A percentile compares a stretch with the other conserved stretches of the same genome.
Conservation (phyloP, 2,797 vertebrate species). For the Anabas testudineus region DNA sequence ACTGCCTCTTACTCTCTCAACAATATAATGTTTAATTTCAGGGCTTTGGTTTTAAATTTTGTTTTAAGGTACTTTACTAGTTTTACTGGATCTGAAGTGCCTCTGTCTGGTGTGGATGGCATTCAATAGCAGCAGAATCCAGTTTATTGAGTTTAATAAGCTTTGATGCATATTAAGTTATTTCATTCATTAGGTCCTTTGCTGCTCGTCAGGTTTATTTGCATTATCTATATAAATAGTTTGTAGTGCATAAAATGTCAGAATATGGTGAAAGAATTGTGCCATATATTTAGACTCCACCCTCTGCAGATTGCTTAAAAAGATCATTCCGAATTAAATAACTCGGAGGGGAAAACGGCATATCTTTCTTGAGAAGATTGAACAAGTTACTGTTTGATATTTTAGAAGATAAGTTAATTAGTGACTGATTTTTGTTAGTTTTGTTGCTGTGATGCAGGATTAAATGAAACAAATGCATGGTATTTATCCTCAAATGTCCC, state of each 20-base stretch:
- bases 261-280: neutral
- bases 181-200: conserved; percentile 1
- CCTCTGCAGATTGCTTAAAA: neutral
- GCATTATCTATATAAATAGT: neutral
- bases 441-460: neutral
- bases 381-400: neutral
- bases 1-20: conserved; percentile 15
- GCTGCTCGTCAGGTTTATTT: neutral
- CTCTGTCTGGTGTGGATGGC: neutral
- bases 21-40: conserved; percentile 29
- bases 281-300: neutral
- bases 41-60: conserved; percentile 26
- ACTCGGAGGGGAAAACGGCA: neutral
- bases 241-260: neutral
- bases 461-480: neutral
- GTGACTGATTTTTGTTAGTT: neutral
- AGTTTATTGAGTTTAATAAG: conserved; percentile 3
- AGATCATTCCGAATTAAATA: neutral
- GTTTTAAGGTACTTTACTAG: neutral
- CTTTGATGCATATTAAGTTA: neutral
- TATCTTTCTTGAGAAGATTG: neutral
- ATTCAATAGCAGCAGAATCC: conserved; percentile 18
- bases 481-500: neutral
- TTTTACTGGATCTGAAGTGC: conserved; percentile 8
- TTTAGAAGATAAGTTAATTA: neutral